Base-by-base conservation (phyloP, 2,113 vertebrate species). In the Lipotes vexillifer region DNA sequence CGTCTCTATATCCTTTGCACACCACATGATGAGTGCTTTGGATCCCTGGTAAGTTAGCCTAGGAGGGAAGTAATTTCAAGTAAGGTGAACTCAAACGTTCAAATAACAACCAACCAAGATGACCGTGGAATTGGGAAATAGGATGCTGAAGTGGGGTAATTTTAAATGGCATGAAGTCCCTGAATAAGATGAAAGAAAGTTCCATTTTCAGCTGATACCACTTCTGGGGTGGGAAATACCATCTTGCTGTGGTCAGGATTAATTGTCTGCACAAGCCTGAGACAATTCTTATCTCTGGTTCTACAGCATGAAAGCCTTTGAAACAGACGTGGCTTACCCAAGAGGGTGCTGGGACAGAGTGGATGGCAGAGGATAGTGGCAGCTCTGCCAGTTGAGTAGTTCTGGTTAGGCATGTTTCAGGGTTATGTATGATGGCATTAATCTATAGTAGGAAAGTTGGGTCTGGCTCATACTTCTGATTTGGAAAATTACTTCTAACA, bases 111-210 rank as follows among this genome's bases (percentile, higher is more conserved):
- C 44, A 88, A 69, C n/a, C 6, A 10, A 95, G 55, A 87, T 82
- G 21, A 25, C 0, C 0, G 46, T 7, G 0, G 87, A 1, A 0
- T 87, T 98, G 93, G 97, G 97, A 97, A 98, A 97, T 59, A 96
- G 91, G 95, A 81, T 89, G 86, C 29, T 57, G 5, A 0, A 0
- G 38, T 98, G 97, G 93, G 96, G 95, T 90, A 93, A 97, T 63
- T 86, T 8, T 0, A 95, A 88, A 92, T 94, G 96, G 55, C 90
- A 52, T 90, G 9, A 17, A 52, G 77, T 11, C 5, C 55, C 33
- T 0, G 95, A 98, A 97, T 98, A 98, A 98, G 97, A 98, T 98
- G 97, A 96, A 96, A 98, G 93, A 82, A 97, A 95, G 97, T 97
- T 98, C 94, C 97, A 72, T 95, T 98, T 98, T 98, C 61, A 0